These are phyloP conservation scores for Apolygus lucorum DNA, from an alignment of 1,140 invertebrate species.

Conservation along the genomic window DNA sequence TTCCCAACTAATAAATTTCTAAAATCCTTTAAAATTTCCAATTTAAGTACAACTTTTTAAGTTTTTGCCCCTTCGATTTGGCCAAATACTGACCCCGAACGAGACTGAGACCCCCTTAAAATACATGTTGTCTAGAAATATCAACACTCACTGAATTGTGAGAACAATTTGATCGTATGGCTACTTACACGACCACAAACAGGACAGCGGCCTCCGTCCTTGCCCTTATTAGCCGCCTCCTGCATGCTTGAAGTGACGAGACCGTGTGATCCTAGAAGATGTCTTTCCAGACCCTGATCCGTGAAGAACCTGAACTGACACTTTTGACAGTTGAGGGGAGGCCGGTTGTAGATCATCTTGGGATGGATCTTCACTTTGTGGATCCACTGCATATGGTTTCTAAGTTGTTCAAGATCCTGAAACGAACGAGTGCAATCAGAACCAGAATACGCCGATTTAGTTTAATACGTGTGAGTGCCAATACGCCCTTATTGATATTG, in stretches of 20 bases:
- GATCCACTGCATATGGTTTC: slow-evolving; percentile 94
- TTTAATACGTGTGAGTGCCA: too few relatives aligned
- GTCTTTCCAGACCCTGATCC: slow-evolving; percentile 78
- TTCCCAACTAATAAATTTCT: too few relatives aligned
- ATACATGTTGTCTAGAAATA: too few relatives aligned
- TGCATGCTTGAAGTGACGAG: slow-evolving; percentile 93
- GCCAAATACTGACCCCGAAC: too few relatives aligned
- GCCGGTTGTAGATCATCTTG: slow-evolving; percentile 90
- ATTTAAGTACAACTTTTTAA: too few relatives aligned
- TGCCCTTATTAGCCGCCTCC: slow-evolving; percentile 87
- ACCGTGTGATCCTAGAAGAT: slow-evolving; percentile 85
- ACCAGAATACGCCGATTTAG: too few relatives aligned
- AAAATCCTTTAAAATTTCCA: too few relatives aligned
- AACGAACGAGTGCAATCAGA: slow-evolving; percentile 34
- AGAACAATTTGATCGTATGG: too few relatives aligned
- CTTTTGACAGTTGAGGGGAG: slow-evolving; percentile 90
- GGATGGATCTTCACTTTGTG: slow-evolving; percentile 94
- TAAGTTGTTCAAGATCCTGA: slow-evolving; percentile 75
- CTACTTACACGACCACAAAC: slow-evolving; percentile 87
- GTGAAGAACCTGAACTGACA: slow-evolving; percentile 84
- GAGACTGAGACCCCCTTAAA: too few relatives aligned
- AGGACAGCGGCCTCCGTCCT: slow-evolving; percentile 86
- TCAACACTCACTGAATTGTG: too few relatives aligned
- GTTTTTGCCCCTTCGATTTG: too few relatives aligned
- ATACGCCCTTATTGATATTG: too few relatives aligned